phyloP scores from a whole-genome alignment of 2,113 vertebrate species.

The Cyprinodon brontotheroides region DNA sequence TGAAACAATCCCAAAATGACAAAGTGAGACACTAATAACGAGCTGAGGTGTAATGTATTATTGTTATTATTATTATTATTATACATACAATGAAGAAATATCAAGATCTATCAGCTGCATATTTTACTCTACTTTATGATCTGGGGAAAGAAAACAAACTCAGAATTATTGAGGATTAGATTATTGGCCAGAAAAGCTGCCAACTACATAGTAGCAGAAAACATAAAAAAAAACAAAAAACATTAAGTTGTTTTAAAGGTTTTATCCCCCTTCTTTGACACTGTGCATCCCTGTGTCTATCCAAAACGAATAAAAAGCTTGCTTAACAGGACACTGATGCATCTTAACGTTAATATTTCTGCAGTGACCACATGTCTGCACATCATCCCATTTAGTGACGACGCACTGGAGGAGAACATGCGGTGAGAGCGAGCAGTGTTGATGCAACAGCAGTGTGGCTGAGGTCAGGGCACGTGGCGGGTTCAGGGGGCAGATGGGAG shows the following conservation, averaged over 20 bases:
- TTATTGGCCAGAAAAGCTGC: background rate
- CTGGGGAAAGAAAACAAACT: no score
- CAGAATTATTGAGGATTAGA: background rate
- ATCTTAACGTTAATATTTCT: conserved; percentile 26
- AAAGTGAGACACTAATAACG: background rate
- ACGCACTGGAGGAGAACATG: conserved; percentile 60
- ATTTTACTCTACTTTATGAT: background rate
- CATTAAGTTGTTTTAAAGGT: conserved; percentile 9
- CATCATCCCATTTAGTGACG: conserved; percentile 25
- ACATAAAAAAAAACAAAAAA: no score
- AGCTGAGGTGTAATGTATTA: background rate
- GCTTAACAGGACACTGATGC: conserved; percentile 8
- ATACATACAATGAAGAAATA: background rate
- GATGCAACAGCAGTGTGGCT: conserved; percentile 49
- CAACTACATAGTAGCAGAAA: no score
- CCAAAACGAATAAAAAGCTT: conserved; percentile 16
- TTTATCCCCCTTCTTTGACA: conserved; percentile 36
- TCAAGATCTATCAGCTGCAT: background rate
- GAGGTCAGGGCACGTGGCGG: conserved; percentile 41
- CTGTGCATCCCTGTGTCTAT: conserved; percentile 35
- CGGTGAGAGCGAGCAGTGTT: conserved; percentile 49
- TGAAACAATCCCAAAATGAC: background rate
- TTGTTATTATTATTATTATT: no score
- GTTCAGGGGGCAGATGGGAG: conserved; percentile 66
- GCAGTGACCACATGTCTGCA: conserved; percentile 12